Evolutionary conservation across 2,113 vertebrate species (phyloP), one percentile per base, ranked within the genome.

Genomic region (Cyprinodon variegatus): DNA sequence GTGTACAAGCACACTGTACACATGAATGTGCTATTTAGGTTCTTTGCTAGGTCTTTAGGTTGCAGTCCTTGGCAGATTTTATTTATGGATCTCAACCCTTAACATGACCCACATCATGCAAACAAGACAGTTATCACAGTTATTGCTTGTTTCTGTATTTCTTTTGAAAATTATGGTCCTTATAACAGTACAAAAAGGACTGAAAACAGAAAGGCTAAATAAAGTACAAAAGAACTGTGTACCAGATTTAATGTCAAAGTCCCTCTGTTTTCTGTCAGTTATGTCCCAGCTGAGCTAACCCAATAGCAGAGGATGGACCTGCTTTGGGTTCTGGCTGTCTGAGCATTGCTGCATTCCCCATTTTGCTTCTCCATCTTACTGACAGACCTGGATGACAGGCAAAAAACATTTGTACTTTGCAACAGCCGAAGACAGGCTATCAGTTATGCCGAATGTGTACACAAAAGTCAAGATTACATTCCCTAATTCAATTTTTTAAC

Each of bases 241-340:
- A 20, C 36, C n/a, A 65, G 39, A 17, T 64, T 57, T 65, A 64
- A 73, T 17, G 20, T 40, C 20, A 57, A 17, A 65, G 46, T 65
- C 61, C 53, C 46, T 63, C 36, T 72, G 60, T 6, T 62, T 46
- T 63, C 70, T 63, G 61, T 72, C 70, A 64, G 20, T n/a, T n/a
- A 61, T 73, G 71, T 40, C 36, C 71, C 46, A 39, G 61, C 61
- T 50, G 46, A 73, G 61, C 64, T 40, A 73, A 73, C 71, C 39
- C 29, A 48, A 41, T 63, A n/a, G 41, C n/a, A 13, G 43, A 46
- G 40, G 60, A 63, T 66, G 17, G 53, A 41, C 48, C n/a, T 37
- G 64, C 37, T 72, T 65, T 61, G 29, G 62, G 60, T 68, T 53
- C 50, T 76, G 59, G 64, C 48, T 43, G 48, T 43, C 37, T 72